Evolutionary conservation across 2,797 vertebrate species (phyloP), one percentile per base, ranked within the genome.

Genomic region (Amblyopsis hoosieri): DNA sequence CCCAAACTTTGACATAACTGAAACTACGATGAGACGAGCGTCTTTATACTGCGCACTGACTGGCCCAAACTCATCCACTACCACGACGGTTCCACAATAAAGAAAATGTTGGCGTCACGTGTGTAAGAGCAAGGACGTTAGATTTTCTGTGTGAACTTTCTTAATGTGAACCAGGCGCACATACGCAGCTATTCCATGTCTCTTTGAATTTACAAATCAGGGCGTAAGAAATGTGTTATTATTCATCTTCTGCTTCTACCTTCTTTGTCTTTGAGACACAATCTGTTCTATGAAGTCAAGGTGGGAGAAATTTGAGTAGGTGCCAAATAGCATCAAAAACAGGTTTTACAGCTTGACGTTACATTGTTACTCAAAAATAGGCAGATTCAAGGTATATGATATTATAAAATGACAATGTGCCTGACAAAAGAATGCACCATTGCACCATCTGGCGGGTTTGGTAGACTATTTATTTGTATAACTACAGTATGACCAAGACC

Each of bases 281-380:
- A 75, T 62, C 54, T 68, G 62, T 80, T 59, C 83, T 86, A 86
- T 88, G 83, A 91, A 79, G 82, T 81, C 46, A 29, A 45, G 58
- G 58, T 55, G 63, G 46, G 67, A 56, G 82, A 85, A 84, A 84
- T 74, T 68, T 65, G 77, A 87, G 81, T 23, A 8, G 42, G 8
- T 59, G 54, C 53, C 72, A 66, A 48, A 84, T 80, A 81, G 67
- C 57, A 57, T 6, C 37, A n/a, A 1, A 55, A 58, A 63, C 56
- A 58, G 56, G 73, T 73, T 69, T 80, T 73, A 64, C 65, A 72
- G 68, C 78, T 61, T 45, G 47, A 69, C 77, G 54, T 51, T 12
- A 45, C 67, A 74, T 76, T 78, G 64, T 78, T 62, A 66, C 67
- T 73, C 72, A 47, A 48, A 67, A 67, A 71, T 23, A 19, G 52